Conservation (phyloP, 2,113 vertebrate genomes). For the Phalacrocorax brasilianus region DNA sequence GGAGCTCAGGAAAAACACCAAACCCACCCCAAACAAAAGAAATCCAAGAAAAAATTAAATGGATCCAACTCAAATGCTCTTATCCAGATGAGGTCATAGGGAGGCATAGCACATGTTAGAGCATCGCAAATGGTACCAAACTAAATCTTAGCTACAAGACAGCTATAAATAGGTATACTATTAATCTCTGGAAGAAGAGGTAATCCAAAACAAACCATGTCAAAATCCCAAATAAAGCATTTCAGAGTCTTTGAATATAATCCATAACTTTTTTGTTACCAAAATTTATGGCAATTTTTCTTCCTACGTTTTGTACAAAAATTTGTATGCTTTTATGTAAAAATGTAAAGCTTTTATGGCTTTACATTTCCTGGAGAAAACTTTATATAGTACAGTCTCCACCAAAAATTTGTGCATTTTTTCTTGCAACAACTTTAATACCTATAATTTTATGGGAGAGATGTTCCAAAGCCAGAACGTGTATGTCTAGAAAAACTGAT, state of each 20-base stretch:
- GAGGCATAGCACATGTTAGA: neutral
- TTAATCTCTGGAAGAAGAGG: neutral
- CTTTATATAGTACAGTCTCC: neutral
- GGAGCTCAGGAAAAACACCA: neutral
- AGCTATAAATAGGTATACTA: neutral
- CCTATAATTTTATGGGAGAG: neutral
- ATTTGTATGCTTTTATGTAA: neutral
- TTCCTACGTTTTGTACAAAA: neutral
- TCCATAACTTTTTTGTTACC: neutral
- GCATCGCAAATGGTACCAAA: neutral
- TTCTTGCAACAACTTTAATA: neutral
- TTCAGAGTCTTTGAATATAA: neutral
- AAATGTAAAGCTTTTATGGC: neutral
- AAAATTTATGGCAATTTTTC: neutral
- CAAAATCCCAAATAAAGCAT: neutral
- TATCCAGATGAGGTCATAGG: neutral
- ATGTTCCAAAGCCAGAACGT: neutral
- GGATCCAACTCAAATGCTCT: neutral
- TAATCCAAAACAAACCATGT: neutral
- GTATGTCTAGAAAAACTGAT: neutral
- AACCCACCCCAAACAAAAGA: neutral
- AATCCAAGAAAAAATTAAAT: neutral
- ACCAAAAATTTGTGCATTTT: accelerated
- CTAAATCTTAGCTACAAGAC: neutral
- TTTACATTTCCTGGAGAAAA: neutral